Percentiles rank a stretch among this genome's conserved stretches.
Conservation (phyloP, 2,888 invertebrate species). For the Trypoxylon attenuatum region DNA sequence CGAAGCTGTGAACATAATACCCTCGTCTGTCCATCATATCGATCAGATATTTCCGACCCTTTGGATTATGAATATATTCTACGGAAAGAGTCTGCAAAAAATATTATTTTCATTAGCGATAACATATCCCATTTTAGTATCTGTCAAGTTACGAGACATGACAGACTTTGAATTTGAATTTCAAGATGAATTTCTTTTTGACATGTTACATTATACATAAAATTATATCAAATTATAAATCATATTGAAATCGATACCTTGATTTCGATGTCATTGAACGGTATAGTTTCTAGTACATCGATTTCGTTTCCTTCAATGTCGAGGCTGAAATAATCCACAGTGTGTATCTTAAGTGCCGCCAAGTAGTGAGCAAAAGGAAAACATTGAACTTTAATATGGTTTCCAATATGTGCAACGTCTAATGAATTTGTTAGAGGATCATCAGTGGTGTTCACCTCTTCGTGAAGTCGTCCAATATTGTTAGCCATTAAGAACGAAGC, state of each 20-base stretch:
- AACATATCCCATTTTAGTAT: no score
- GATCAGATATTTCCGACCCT: conserved; percentile 69
- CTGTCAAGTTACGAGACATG: no score
- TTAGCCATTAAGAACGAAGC: conserved; percentile 73
- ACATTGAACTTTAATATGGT: conserved; percentile 75
- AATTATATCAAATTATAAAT: no score
- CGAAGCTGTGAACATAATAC: conserved; percentile 71
- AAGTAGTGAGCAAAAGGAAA: conserved; percentile 76
- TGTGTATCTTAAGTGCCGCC: conserved; percentile 74
- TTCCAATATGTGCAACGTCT: conserved; percentile 58
- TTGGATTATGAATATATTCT: conserved; percentile 74
- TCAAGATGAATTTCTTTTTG: no score
- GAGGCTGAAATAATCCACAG: conserved; percentile 77
- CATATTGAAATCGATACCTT: no score
- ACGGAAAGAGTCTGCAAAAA: conserved; percentile 72
- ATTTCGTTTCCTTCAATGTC: conserved; percentile 77
- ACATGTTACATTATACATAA: no score
- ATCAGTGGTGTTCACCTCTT: conserved; percentile 36
- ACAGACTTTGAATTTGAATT: no score
- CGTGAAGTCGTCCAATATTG: conserved; percentile 73
- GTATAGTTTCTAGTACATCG: conserved; percentile 76
- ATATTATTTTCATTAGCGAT: not conserved
- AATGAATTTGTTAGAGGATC: conserved; percentile 35
- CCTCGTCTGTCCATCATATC: conserved; percentile 72
- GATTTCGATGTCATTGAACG: conserved; percentile 75